A percentile compares a stretch with the other conserved stretches of the same genome.
phyloP scores from a whole-genome alignment of 2,888 invertebrate genomes.

The Agrotis segetum region DNA sequence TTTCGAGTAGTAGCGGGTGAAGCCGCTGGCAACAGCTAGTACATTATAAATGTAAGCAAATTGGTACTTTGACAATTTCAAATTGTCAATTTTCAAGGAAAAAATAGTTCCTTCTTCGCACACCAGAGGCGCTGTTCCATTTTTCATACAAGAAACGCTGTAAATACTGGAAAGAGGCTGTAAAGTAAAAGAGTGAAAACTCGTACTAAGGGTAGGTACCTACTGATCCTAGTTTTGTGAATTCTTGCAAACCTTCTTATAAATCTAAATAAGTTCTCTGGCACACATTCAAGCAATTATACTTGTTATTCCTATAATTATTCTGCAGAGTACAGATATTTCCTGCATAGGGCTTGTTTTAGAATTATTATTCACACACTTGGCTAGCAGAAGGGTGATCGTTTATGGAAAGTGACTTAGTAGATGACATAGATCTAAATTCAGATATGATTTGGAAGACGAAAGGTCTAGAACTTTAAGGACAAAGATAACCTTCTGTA shows the following conservation, averaged over 20 bases:
- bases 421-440: constrained; percentile 11
- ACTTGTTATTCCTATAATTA: constrained; percentile 4
- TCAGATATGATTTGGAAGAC: constrained; percentile 4
- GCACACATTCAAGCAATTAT: constrained; percentile 23
- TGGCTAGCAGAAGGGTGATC: constrained; percentile 21
- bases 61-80: too few relatives aligned
- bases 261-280: constrained; percentile 13
- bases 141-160: too few relatives aligned
- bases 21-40: too few relatives aligned
- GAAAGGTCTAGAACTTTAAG: background rate
- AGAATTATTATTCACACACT: constrained; percentile 9
- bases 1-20: too few relatives aligned
- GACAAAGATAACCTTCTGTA: too few relatives aligned
- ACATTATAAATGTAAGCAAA: too few relatives aligned
- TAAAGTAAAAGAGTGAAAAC: too few relatives aligned
- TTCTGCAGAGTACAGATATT: background rate
- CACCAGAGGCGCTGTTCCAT: too few relatives aligned
- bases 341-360: background rate
- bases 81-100: too few relatives aligned
- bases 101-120: too few relatives aligned
- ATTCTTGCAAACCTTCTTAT: constrained; percentile 8
- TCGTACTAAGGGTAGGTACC: too few relatives aligned
- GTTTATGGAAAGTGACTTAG: background rate
- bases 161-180: too few relatives aligned
- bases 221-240: background rate